Evolutionary conservation across 2,113 vertebrate species (phyloP).

Genomic region (Physeter macrocephalus): DNA sequence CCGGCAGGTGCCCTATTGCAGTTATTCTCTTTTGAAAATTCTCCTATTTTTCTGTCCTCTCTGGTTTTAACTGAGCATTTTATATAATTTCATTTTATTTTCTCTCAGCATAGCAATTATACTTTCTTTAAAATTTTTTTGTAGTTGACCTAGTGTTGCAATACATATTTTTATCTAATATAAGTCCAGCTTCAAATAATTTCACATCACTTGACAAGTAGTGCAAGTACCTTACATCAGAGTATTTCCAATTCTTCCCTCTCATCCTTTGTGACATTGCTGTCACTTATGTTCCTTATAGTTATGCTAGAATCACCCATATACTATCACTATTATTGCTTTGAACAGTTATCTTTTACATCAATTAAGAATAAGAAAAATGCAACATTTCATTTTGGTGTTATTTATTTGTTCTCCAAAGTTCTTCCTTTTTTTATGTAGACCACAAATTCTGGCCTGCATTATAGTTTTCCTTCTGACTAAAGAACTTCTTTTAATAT

Average conservation of each 20-base stretch:
- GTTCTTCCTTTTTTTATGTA: neutral
- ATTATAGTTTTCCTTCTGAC: neutral
- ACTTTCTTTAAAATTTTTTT: neutral
- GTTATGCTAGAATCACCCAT: neutral
- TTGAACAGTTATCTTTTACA: neutral
- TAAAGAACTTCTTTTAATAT: neutral
- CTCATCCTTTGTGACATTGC: neutral
- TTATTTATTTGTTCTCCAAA: neutral
- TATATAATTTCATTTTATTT: neutral
- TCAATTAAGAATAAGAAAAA: neutral
- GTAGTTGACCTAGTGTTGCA: neutral
- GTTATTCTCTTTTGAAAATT: neutral
- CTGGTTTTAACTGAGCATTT: neutral
- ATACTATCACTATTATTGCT: neutral
- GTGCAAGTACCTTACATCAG: neutral
- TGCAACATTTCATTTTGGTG: neutral
- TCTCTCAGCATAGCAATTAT: neutral
- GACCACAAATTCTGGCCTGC: neutral
- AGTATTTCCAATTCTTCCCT: neutral
- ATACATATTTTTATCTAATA: neutral
- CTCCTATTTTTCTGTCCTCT: neutral
- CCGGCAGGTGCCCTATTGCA: neutral
- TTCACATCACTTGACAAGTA: neutral
- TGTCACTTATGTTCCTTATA: neutral
- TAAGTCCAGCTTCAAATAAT: neutral